These are phyloP conservation scores for Centropristis striata DNA, from an alignment of 2,113 vertebrate species.

Conservation along the genomic window DNA sequence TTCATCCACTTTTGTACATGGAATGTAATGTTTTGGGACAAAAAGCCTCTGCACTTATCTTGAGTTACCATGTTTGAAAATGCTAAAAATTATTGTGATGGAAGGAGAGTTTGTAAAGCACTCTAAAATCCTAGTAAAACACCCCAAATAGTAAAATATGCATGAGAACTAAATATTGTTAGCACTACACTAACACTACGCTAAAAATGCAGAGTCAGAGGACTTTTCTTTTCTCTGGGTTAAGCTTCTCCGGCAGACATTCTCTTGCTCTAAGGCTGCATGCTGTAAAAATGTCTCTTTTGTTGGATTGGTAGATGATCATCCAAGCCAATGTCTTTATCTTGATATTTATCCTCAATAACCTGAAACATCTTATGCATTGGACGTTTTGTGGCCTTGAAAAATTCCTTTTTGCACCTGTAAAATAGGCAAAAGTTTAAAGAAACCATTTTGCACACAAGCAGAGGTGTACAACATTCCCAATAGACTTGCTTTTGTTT, in stretches of 20 bases:
- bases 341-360: neutral
- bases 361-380: neutral
- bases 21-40: neutral
- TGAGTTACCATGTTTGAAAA: neutral
- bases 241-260: neutral
- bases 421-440: neutral
- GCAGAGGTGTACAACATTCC: neutral
- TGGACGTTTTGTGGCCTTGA: neutral
- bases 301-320: neutral
- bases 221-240: neutral
- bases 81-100: slow-evolving; percentile 4
- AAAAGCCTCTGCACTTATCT: neutral
- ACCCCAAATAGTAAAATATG: neutral
- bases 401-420: neutral
- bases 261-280: neutral
- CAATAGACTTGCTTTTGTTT: neutral
- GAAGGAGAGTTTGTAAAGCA: neutral
- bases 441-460: neutral
- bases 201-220: neutral
- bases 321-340: neutral
- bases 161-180: neutral
- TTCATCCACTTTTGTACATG: neutral
- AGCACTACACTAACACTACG: neutral
- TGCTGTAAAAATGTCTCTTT: neutral
- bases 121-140: neutral